Evolutionary conservation across 2,888 invertebrate species (phyloP), one percentile per base, ranked within the genome.

Genomic region (Cantharis rufa): DNA sequence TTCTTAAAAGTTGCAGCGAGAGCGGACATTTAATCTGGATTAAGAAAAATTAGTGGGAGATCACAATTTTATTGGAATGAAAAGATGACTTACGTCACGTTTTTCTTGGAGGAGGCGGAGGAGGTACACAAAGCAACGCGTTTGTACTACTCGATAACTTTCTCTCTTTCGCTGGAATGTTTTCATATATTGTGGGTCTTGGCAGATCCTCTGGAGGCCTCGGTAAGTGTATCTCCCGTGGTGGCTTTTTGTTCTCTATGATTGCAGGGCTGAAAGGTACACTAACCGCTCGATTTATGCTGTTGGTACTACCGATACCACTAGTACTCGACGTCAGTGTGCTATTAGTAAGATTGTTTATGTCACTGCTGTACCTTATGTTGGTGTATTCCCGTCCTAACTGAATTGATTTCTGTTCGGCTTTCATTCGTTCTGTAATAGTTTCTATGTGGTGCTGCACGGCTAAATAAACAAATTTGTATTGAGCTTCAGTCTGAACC

Each of bases 401-500:
- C 85, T 92, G 92, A 82, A 93, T 89, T 77, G 92, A 92, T 90
- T 92, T 93, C 93, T 89, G 90, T 86, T 90, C 90, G 84, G 95
- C 97, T 82, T 94, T 93, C 88, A 96, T 93, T 81, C 97, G 90
- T 87, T 97, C 96, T 81, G 95, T 94, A 79, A 96, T 92, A 15
- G 97, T 97, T 88, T 97, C 96, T 83, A 98, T 95, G 87, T 97
- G 97, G 89, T 98, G 97, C 87, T 96, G 92, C 77, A 99, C 96
- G 78, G 99, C 99, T 89, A 98, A 93, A 90, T 99, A 99, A 77
- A 99, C 97, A 89, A 99, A 99, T 90, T 98, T 98, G 89, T 99
- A 99, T 91, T 99, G 99, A 71, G 98, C 98, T 90, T 99, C 99
- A 76, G 99, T 99, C 90, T 99, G 99, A 82, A 99, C 99, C 96